Base-by-base conservation (phyloP, 2,113 vertebrate species). In the Xiphias gladius region DNA sequence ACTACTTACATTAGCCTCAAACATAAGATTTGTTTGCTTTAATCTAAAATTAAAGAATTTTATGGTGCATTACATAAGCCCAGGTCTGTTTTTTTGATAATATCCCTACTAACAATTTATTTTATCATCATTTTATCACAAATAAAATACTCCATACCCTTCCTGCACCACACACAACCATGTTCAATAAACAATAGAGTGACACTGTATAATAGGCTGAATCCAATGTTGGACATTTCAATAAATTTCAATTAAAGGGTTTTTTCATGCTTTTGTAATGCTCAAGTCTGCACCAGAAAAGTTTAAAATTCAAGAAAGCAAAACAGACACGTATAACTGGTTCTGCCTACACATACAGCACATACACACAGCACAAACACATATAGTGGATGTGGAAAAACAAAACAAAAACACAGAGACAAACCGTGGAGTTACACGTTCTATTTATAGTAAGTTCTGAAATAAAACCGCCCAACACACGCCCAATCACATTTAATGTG, bases 381-480 rank as follows among this genome's bases (percentile, higher is more conserved):
- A 37, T 28, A 64, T 1, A 17, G 7, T n/a, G 9, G 4, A 65
- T 41, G 72, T 43, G 41, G 13, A 43, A 43, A 13, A 52, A 46
- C 30, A 8, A 39, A 37, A 50, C 5, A 43, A 17, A 30, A 78
- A 16, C 30, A 41, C 9, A 14, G 13, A 16, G 11, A 46, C 22
- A 64, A 75, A 72, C 41, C 73, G 7, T 28, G 37, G 54, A 64
- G 64, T 32, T 39, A 48, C 1, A 57, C 24, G 65, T 32, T 69
- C 58, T 66, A 70, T 75, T 88, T 76, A 80, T 55, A 54, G 35
- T 39, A 24, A 76, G 46, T 55, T 86, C 55, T 75, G 37, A 83
- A 85, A 84, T 78, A 80, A 68, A 84, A 67, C 24, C 7, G 13
- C 65, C 69, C 11, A 22, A 16, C 17, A 58, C 16, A 57, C 2